These are phyloP conservation scores for Myanophis thanlyinensis DNA, from an alignment of 2,113 vertebrate genomes.

Conservation along the genomic window DNA sequence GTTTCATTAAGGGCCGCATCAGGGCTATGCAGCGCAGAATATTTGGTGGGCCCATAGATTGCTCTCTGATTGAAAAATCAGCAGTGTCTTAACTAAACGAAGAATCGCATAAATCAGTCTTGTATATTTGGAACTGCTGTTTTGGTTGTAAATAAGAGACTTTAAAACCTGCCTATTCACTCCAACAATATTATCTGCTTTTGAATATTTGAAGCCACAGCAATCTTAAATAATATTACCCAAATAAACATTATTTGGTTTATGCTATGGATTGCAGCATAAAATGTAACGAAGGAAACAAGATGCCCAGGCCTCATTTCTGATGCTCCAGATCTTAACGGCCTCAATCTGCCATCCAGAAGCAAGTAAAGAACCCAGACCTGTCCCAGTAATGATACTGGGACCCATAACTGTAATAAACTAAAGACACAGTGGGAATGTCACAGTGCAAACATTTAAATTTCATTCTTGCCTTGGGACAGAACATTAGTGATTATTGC, in stretches of 20 bases:
- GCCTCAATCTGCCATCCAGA: background rate
- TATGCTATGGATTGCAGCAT: background rate
- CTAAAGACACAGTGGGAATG: background rate
- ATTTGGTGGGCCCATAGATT: background rate
- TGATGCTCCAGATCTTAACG: background rate
- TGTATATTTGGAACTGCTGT: background rate
- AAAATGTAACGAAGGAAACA: background rate
- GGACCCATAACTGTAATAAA: background rate
- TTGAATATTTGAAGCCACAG: constrained; percentile 24
- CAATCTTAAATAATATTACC: background rate
- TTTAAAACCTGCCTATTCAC: constrained; percentile 35
- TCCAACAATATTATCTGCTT: background rate
- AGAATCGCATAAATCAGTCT: background rate
- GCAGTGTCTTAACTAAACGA: background rate
- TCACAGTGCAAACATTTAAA: background rate
- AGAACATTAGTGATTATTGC: constrained; percentile 53
- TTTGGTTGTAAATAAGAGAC: background rate
- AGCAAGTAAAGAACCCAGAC: background rate
- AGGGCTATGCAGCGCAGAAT: background rate
- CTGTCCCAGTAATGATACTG: background rate
- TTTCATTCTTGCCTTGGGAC: constrained; percentile 27
- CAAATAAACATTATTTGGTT: background rate
- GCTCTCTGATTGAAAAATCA: background rate
- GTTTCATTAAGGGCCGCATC: too few relatives aligned
- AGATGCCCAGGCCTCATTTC: background rate